phyloP scores from a whole-genome alignment of 1,140 invertebrate species.

The Tetranychus urticae region DNA sequence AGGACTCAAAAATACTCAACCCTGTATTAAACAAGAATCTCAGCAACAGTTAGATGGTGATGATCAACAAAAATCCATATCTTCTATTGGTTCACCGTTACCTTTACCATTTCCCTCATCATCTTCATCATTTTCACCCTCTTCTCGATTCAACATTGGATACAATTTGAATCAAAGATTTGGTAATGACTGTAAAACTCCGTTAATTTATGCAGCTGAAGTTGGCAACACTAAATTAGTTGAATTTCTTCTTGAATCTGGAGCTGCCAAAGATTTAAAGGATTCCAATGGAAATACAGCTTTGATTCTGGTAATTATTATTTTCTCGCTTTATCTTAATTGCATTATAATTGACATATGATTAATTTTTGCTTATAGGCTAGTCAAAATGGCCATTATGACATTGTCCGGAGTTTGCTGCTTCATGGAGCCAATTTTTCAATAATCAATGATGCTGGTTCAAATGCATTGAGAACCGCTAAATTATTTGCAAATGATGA shows the following conservation, averaged over 20 bases:
- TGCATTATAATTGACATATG: background rate
- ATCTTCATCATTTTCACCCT: background rate
- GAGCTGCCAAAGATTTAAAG: background rate
- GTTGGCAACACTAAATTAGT: background rate
- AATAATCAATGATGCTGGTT: background rate
- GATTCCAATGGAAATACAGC: background rate
- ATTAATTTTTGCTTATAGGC: background rate
- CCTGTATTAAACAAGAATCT: no score
- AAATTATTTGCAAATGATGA: background rate
- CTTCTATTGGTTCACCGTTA: background rate
- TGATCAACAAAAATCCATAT: no score
- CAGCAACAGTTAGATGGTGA: no score
- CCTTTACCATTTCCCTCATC: background rate
- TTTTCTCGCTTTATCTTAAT: background rate
- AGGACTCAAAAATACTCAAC: no score
- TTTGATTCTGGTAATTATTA: background rate
- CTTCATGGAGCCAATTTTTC: conserved; percentile 13
- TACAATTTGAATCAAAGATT: no score
- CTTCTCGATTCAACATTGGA: no score
- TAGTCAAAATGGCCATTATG: conserved; percentile 11
- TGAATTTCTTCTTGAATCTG: background rate
- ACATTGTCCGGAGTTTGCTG: conserved; percentile 12
- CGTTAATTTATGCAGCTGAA: background rate
- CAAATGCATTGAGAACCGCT: background rate
- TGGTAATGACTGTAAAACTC: background rate